Evolutionary conservation across 1,140 invertebrate genomes (phyloP), one percentile per base, ranked within the genome.

Genomic region (Saccostrea echinata): DNA sequence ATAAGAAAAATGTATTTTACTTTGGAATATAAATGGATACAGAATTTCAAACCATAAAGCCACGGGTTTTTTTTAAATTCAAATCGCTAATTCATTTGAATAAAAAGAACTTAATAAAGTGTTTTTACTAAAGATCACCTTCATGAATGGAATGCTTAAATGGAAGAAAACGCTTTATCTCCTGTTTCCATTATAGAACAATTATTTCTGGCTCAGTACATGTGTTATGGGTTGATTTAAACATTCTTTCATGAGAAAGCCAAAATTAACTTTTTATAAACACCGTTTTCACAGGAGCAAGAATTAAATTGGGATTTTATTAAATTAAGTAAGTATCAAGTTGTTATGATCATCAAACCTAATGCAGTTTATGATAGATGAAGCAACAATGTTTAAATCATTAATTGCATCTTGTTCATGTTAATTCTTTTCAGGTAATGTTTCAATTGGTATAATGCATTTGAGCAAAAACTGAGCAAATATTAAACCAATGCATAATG

Each of bases 131-230:
- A 18, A 27, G 68, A 76, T 76, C 68, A 76, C 68, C 16, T 12
- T 9, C 2, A 76, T 27, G 24, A 76, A 76, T 33, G 16, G 68
- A 76, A 76, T 33, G 68, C 68, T 76, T 30, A 33, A 27, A 30
- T 9, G 11, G 68, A 61, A 33, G 21, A 35, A 76, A 30, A 76
- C 27, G 16, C 27, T 9, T 27, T 76, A 16, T 76, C 12, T 33
- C 27, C 68, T 33, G 27, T 76, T 76, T 76, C 13, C 68, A 30
- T 76, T 30, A 30, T 76, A 16, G 27, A 76, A 76, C 68, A 76
- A 76, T 76, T 76, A 76, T 76, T 76, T 76, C 27, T 76, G 68
- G 24, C 8, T 76, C 24, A 76, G 33, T 30, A 33, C 68, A 30
- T 30, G 64, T 21, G 43, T 43, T 43, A 43, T 43, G 43, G n/a